These are phyloP conservation scores for Scophthalmus maximus DNA, from an alignment of 2,113 vertebrate genomes.

Conservation along the genomic window DNA sequence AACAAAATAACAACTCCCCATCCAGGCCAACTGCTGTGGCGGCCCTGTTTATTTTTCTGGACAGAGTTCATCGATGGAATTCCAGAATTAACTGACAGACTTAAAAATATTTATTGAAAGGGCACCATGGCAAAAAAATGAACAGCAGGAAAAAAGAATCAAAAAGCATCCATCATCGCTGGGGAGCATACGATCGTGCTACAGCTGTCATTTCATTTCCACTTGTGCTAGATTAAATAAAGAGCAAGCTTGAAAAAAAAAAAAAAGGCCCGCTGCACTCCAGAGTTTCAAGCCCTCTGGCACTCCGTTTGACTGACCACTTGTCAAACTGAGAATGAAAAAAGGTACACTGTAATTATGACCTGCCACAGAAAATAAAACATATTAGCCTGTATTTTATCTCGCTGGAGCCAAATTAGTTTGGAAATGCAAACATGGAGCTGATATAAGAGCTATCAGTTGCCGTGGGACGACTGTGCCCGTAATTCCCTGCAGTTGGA, in stretches of 20 bases:
- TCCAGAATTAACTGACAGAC: conserved; percentile 85
- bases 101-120: conserved; percentile 86
- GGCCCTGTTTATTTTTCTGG: conserved; percentile 84
- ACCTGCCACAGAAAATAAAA: conserved; percentile 56
- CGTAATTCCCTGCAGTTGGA: conserved; percentile 20
- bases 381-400: conserved; percentile 43
- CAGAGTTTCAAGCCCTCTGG: conserved; percentile 43
- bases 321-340: conserved; percentile 69
- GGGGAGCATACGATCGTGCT: conserved; percentile 34
- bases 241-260: conserved; percentile 49
- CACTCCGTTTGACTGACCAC: conserved; percentile 70
- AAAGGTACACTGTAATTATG: conserved; percentile 49
- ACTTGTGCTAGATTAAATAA: conserved; percentile 71
- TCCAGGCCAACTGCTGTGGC: conserved; percentile 74
- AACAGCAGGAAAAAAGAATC: conserved; percentile 72
- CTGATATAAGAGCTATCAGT: conserved; percentile 33
- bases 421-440: conserved; percentile 26
- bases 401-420: conserved; percentile 37
- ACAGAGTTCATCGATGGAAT: conserved; percentile 82
- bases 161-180: conserved; percentile 77
- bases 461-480: background rate
- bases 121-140: conserved; percentile 74
- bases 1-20: conserved; percentile 79
- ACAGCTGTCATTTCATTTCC: conserved; percentile 72
- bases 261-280: conserved; percentile 34